phyloP scores from a whole-genome alignment of 2,888 invertebrate genomes.

The Empis stercorea region DNA sequence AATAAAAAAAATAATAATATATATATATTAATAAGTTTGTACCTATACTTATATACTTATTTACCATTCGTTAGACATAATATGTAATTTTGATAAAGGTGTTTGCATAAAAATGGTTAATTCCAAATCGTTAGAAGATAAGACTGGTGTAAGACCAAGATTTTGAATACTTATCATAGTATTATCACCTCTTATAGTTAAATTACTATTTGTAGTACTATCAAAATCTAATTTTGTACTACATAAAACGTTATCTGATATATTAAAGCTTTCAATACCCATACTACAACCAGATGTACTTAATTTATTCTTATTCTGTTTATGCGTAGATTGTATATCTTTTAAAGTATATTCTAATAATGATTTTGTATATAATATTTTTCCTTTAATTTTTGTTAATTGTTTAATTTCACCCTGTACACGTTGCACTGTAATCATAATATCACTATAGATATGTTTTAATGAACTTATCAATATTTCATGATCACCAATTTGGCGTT shows the following conservation, averaged over 20 bases:
- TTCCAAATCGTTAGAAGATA: constrained; percentile 26
- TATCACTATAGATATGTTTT: constrained; percentile 27
- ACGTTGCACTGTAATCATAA: constrained; percentile 25
- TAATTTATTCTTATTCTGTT: not conserved
- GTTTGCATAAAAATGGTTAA: constrained; percentile 26
- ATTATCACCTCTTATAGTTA: constrained; percentile 12
- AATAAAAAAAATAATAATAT: constrained; percentile 1
- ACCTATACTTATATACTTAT: constrained; percentile 3
- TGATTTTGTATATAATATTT: constrained; percentile 30
- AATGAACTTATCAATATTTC: constrained; percentile 26
- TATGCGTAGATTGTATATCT: constrained; percentile 19
- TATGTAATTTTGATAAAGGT: constrained; percentile 25
- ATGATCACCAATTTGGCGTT: constrained; percentile 25
- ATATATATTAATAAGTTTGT: not conserved
- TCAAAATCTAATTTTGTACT: constrained; percentile 33
- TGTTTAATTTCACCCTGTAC: constrained; percentile 29
- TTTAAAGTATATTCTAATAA: constrained; percentile 23
- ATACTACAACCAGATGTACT: not conserved
- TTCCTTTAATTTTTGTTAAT: constrained; percentile 30
- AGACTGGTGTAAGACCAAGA: constrained; percentile 4
- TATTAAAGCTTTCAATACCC: constrained; percentile 16
- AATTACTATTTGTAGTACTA: constrained; percentile 19
- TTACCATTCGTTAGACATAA: constrained; percentile 25
- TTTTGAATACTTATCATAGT: constrained; percentile 5
- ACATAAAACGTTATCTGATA: constrained; percentile 26